Percentiles rank a stretch among this genome's conserved stretches.
Evolutionary conservation across 2,888 invertebrate genomes (phyloP).

Genomic region (Ennomos erosarius): DNA sequence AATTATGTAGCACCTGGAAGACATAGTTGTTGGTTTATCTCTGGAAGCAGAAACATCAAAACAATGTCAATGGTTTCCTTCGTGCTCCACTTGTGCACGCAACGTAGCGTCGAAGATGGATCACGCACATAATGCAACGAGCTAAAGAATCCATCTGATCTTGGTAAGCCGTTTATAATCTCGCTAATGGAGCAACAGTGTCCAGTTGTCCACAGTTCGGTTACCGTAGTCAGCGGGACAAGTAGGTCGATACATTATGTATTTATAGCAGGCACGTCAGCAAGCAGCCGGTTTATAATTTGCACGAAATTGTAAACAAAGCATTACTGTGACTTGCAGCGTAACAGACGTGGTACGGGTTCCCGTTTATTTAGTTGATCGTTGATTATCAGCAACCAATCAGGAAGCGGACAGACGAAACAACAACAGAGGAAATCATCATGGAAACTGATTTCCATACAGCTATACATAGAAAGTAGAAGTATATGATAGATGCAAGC

Average conservation of each 20-base stretch:
- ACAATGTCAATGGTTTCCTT: slow-evolving; percentile 1
- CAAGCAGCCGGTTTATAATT: slow-evolving; percentile 25
- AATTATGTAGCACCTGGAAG: neutral
- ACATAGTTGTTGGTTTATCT: neutral
- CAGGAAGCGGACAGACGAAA: too few species aligned
- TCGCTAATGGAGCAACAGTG: slow-evolving; percentile 26
- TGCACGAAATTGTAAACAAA: slow-evolving; percentile 46
- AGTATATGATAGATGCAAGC: too few species aligned
- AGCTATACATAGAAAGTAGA: too few species aligned
- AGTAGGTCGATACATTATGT: slow-evolving; percentile 78
- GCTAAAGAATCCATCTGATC: neutral
- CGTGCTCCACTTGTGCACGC: neutral
- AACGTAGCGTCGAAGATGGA: neutral
- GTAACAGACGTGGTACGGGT: neutral
- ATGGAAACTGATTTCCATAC: too few species aligned
- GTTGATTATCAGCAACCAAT: too few species aligned
- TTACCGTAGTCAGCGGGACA: slow-evolving; percentile 43
- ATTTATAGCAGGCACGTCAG: slow-evolving; percentile 73
- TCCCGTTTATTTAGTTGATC: neutral
- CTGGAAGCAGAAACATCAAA: neutral
- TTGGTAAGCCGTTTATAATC: slow-evolving; percentile 6
- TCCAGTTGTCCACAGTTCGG: slow-evolving; percentile 8
- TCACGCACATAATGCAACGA: too few species aligned
- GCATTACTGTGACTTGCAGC: slow-evolving; percentile 37
- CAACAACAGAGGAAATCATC: too few species aligned